Percentiles rank a stretch among this genome's conserved stretches.
Conservation (phyloP, 1,140 invertebrate species). For the Hestina assimilis region DNA sequence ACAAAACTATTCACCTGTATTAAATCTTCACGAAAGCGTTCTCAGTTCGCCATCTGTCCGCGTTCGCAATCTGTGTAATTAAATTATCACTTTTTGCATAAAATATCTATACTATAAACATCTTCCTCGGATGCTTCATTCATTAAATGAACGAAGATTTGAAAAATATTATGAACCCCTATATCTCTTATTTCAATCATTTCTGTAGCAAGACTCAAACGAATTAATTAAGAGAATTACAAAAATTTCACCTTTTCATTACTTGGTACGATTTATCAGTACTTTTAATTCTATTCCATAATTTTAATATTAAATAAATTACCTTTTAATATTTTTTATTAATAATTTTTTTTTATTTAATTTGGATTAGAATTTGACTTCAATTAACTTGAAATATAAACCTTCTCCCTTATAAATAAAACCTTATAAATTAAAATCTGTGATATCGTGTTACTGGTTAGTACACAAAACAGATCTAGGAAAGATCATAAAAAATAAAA, state of each 20-base stretch:
- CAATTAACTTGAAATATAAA: conserved; percentile 12
- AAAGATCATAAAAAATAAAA: background rate
- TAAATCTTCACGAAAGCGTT: conserved; percentile 54
- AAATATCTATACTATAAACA: conserved; percentile 26
- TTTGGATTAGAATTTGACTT: too few relatives aligned
- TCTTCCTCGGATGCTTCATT: background rate
- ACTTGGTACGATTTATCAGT: conserved; percentile 10
- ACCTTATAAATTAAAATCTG: background rate
- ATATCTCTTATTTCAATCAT: background rate
- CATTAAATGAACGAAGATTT: conserved; percentile 1
- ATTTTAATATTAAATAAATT: conserved; percentile 10
- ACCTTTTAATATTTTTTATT: too few relatives aligned
- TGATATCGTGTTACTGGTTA: conserved; percentile 5
- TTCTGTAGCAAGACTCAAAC: background rate
- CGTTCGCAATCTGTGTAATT: conserved; percentile 50
- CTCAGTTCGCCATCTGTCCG: conserved; percentile 47
- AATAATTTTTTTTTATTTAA: too few relatives aligned
- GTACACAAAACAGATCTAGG: background rate
- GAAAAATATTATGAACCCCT: conserved; percentile 1
- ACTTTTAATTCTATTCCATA: too few relatives aligned
- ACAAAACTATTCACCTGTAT: conserved; percentile 62
- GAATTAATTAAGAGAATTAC: conserved; percentile 24
- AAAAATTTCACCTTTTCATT: conserved; percentile 11
- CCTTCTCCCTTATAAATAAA: background rate
- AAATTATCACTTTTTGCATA: conserved; percentile 59